These are phyloP conservation scores for Entosphenus tridentatus DNA, from an alignment of 2,113 vertebrate species.

Conservation along the genomic window DNA sequence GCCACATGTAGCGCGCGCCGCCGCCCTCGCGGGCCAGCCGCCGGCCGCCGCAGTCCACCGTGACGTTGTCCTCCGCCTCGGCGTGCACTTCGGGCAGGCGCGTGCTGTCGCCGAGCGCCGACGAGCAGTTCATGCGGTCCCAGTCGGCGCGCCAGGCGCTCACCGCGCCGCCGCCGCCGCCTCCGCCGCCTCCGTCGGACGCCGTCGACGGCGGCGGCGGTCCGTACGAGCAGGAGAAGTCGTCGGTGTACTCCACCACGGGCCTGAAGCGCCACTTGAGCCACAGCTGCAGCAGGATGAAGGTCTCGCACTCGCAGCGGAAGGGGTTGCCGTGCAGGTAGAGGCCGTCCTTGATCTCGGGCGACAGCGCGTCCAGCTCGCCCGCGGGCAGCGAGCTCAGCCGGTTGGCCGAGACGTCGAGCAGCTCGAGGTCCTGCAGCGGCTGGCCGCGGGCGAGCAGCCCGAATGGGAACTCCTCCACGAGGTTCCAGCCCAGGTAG, in stretches of 20 bases:
- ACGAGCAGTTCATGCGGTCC: conserved; percentile 59
- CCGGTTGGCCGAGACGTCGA: conserved; percentile 67
- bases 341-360: conserved; percentile 65
- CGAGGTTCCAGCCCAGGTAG: conserved; percentile 70
- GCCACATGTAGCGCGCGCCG: conserved; percentile 44
- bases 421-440: conserved; percentile 40
- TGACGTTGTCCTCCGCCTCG: conserved; percentile 40
- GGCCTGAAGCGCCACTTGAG: conserved; percentile 47
- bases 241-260: conserved; percentile 52
- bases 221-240: conserved; percentile 29
- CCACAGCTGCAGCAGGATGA: conserved; percentile 57
- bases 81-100: conserved; percentile 40
- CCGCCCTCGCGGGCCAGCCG: conserved; percentile 23
- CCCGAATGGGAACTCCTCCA: conserved; percentile 61
- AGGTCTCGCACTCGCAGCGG: conserved; percentile 47
- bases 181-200: conserved; percentile 14
- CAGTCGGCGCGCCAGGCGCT: conserved; percentile 20
- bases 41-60: conserved; percentile 57
- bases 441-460: conserved; percentile 44
- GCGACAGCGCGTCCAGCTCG: conserved; percentile 46
- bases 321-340: conserved; percentile 75
- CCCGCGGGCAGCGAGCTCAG: conserved; percentile 36
- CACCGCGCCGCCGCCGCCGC: conserved; percentile 11
- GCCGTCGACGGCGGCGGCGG: conserved; percentile 17
- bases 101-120: conserved; percentile 21